Conservation (phyloP, 2,113 vertebrate genomes). For the Eira barbara region DNA sequence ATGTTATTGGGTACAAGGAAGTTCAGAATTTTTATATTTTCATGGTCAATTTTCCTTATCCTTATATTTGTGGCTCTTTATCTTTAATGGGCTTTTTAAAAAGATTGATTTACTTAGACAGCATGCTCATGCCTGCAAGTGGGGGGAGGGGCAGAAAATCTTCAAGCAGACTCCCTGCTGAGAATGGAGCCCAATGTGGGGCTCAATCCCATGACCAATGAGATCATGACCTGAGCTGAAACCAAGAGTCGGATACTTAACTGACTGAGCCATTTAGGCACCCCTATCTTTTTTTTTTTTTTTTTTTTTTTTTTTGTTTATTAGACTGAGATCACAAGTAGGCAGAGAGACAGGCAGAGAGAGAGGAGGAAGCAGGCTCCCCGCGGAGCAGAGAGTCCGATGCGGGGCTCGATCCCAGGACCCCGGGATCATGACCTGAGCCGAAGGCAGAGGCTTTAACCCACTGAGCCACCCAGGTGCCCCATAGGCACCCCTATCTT, state of each 20-base stretch:
- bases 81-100: neutral
- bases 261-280: neutral
- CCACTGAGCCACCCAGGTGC: no score
- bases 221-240: neutral
- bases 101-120: neutral
- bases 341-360: no score
- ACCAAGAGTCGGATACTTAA: neutral
- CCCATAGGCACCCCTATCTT: neutral
- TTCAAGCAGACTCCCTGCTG: neutral
- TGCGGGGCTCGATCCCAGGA: no score
- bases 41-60: neutral
- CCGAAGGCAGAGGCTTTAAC: no score
- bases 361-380: no score
- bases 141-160: neutral
- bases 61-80: neutral
- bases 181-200: neutral
- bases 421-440: no score
- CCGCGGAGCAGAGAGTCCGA: no score
- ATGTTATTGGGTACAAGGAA: neutral
- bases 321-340: no score
- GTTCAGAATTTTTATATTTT: conserved; percentile 21
- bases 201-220: neutral
- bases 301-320: no score
- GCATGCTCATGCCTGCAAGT: neutral
- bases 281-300: neutral